A percentile compares a stretch with the other conserved stretches of the same genome.
Conservation (phyloP, 2,888 invertebrate genomes). For the Girardia tigrina region DNA sequence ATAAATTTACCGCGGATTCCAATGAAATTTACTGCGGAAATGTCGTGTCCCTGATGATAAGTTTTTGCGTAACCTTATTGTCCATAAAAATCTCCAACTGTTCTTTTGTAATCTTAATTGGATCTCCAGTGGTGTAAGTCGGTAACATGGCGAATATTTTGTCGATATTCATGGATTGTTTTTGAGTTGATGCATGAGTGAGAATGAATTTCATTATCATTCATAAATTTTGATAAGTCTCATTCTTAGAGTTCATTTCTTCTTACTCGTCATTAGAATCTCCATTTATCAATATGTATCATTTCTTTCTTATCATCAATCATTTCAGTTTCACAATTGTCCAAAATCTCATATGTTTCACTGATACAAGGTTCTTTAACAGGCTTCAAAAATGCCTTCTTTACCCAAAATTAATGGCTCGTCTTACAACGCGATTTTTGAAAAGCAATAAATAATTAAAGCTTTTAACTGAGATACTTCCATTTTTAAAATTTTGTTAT, state of each 20-base stretch:
- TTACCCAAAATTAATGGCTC: neutral
- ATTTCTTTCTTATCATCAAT: conserved; percentile 7
- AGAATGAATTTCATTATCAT: conserved; percentile 10
- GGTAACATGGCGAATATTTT: neutral
- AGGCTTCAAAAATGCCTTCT: neutral
- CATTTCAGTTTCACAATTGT: neutral
- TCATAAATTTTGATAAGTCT: conserved; percentile 1
- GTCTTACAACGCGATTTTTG: neutral
- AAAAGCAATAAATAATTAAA: neutral
- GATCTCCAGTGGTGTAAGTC: neutral
- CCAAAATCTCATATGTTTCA: neutral
- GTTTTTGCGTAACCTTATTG: conserved; percentile 29
- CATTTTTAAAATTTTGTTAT: conserved; percentile 64
- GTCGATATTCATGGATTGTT: conserved; percentile 9
- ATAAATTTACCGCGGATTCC: too few relatives aligned
- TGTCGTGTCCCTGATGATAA: too few relatives aligned
- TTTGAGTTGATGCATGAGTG: conserved; percentile 4
- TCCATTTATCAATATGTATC: neutral
- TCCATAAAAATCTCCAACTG: conserved; percentile 30
- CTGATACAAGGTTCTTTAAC: neutral
- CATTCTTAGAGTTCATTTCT: neutral
- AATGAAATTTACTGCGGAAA: too few relatives aligned
- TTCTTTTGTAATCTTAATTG: conserved; percentile 17
- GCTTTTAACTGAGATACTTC: conserved; percentile 82
- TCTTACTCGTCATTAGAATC: neutral